Conservation (phyloP, 2,113 vertebrate species). For the Chloropsis hardwickii region DNA sequence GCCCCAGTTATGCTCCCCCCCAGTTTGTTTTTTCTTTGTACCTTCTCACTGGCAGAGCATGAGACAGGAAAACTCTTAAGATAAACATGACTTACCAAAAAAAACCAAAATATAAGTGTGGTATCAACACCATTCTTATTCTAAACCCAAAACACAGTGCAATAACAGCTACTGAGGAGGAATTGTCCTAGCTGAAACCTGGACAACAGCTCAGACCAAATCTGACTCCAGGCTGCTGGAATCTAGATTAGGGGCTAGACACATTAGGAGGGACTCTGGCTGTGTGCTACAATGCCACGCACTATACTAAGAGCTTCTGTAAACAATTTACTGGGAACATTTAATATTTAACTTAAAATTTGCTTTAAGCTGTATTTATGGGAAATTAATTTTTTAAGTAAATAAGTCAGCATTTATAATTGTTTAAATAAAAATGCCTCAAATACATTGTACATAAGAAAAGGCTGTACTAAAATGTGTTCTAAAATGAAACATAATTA, state of each 20-base stretch:
- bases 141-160: background rate
- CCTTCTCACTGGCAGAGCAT: background rate
- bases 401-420: background rate
- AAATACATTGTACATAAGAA: background rate
- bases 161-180: background rate
- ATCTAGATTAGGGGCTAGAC: background rate
- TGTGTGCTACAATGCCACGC: background rate
- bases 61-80: background rate
- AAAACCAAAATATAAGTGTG: background rate
- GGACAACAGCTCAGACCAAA: background rate
- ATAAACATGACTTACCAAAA: rapidly evolving
- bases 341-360: background rate
- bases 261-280: background rate
- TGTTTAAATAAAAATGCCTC: background rate
- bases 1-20: background rate
- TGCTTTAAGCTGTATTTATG: background rate
- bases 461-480: background rate
- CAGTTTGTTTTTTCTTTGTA: background rate
- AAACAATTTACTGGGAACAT: background rate
- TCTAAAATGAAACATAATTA: background rate
- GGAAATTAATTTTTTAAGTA: background rate
- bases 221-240: background rate
- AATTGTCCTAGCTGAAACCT: background rate
- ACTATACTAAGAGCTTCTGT: background rate
- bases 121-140: background rate